These are phyloP conservation scores for Scaptodrosophila lebanonensis DNA, from an alignment of 1,140 invertebrate species.

Conservation along the genomic window DNA sequence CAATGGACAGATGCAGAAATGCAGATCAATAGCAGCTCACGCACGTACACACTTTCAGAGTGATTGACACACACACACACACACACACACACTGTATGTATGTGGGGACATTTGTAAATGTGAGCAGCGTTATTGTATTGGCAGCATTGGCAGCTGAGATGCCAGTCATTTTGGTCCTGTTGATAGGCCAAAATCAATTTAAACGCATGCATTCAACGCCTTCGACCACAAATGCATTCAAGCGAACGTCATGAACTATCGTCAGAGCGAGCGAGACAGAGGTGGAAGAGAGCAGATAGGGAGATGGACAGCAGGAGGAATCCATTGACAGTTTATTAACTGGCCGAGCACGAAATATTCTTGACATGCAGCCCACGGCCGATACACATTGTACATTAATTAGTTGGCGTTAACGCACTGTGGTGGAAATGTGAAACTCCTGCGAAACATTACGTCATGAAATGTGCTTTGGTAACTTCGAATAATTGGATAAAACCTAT, in stretches of 20 bases:
- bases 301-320: slow-evolving; percentile 29
- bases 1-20: slow-evolving; percentile 23
- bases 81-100: too few relatives aligned
- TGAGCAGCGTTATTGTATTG: slow-evolving; percentile 8
- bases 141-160: background rate
- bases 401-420: slow-evolving; percentile 65
- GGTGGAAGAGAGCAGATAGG: background rate
- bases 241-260: slow-evolving; percentile 4
- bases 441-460: too few relatives aligned
- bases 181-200: slow-evolving; percentile 71
- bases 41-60: slow-evolving; percentile 16
- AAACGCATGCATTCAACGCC: slow-evolving; percentile 66
- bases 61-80: background rate
- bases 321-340: slow-evolving; percentile 69
- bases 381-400: slow-evolving; percentile 45
- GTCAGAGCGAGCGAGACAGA: background rate
- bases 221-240: slow-evolving; percentile 48
- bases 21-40: slow-evolving; percentile 26
- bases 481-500: too few relatives aligned
- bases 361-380: slow-evolving; percentile 46
- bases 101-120: too few relatives aligned
- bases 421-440: slow-evolving; percentile 15
- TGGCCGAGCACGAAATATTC: slow-evolving; percentile 60
- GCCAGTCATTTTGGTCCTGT: too few relatives aligned
- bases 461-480: too few relatives aligned